Percentiles rank a stretch among this genome's conserved stretches.
Conservation (phyloP, 2,797 vertebrate species). For the Danio choprae region DNA sequence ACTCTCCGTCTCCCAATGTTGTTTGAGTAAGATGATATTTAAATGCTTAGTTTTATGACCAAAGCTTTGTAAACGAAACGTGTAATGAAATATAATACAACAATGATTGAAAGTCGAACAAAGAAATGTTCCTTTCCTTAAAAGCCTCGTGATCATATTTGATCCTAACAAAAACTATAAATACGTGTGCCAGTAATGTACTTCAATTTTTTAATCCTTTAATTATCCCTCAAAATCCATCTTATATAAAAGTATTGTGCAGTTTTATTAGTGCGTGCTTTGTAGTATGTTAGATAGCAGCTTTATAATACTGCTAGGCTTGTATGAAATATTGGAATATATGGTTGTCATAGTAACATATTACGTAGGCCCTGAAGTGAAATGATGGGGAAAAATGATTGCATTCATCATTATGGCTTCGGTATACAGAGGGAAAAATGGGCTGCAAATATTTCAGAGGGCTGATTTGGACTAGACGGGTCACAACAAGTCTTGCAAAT, state of each 20-base stretch:
- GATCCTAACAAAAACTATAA: neutral
- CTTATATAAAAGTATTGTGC: conserved; percentile 10
- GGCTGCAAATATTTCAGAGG: conserved; percentile 24
- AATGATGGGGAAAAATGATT: conserved; percentile 11
- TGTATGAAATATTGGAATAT: conserved; percentile 27
- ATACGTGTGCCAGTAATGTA: too few species aligned
- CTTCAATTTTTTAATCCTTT: too few species aligned
- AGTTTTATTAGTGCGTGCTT: neutral
- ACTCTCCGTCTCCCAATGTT: neutral
- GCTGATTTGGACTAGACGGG: conserved; percentile 9
- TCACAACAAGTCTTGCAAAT: conserved; percentile 29
- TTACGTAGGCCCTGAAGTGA: conserved; percentile 27
- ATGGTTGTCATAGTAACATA: conserved; percentile 36
- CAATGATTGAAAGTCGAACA: neutral
- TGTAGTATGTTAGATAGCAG: neutral
- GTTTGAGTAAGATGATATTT: neutral
- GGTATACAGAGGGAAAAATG: conserved; percentile 20
- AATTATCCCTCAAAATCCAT: neutral
- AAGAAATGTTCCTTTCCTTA: neutral
- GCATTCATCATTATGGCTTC: conserved; percentile 46
- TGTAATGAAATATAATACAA: neutral
- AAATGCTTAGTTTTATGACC: neutral
- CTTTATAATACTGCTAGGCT: conserved; percentile 13
- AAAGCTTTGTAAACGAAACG: neutral
- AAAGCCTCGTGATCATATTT: neutral